phyloP scores from a whole-genome alignment of 2,113 vertebrate species.

The Otocyon megalotis region DNA sequence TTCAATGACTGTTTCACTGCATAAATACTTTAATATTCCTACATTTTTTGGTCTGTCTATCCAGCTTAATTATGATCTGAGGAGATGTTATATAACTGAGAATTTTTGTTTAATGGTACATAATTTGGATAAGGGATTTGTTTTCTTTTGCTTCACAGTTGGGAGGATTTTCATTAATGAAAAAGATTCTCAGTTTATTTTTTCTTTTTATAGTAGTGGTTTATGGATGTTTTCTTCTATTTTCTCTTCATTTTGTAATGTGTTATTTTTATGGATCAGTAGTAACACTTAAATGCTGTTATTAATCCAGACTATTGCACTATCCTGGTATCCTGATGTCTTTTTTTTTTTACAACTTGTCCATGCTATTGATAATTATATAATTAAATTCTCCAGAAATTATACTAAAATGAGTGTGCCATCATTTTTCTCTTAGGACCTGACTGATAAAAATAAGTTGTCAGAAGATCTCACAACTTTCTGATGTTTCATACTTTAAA shows the following conservation, averaged over 20 bases:
- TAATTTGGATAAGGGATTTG: not conserved
- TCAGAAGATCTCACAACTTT: not conserved
- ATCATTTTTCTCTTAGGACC: not conserved
- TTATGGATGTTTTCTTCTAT: not conserved
- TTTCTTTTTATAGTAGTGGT: not conserved
- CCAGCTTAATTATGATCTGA: not conserved
- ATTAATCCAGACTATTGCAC: not conserved
- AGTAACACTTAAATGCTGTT: not conserved
- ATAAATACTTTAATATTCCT: not conserved
- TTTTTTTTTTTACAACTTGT: not conserved
- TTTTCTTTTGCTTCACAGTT: not conserved
- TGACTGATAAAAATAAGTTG: not conserved
- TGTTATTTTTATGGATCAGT: not conserved
- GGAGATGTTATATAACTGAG: not conserved
- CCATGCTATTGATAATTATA: not conserved
- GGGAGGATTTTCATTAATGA: not conserved
- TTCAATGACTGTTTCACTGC: not conserved
- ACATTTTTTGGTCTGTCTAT: not conserved
- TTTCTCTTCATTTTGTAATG: not conserved
- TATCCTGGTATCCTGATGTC: fast-evolving
- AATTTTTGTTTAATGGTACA: not conserved
- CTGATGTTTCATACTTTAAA: not conserved
- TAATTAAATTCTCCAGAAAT: not conserved
- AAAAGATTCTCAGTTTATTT: not conserved
- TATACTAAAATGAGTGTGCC: not conserved